A percentile compares a stretch with the other conserved stretches of the same genome.
Evolutionary conservation across 2,113 vertebrate species (phyloP).

Genomic region (Planiliza haematocheilus): DNA sequence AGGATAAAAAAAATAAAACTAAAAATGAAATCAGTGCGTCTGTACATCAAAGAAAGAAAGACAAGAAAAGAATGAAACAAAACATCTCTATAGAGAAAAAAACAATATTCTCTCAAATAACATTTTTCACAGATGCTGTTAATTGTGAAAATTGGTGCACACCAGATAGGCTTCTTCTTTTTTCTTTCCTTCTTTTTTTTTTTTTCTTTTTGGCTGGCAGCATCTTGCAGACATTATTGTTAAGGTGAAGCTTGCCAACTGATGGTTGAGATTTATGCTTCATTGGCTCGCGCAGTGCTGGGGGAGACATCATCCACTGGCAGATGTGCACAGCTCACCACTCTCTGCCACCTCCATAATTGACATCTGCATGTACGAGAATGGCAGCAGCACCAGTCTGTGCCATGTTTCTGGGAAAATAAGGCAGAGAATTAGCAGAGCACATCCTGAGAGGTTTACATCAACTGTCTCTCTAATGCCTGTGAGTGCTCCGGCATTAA

Average conservation of each 20-base stretch:
- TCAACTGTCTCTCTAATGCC: constrained; percentile 77
- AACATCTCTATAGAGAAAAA: neutral
- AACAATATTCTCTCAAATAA: neutral
- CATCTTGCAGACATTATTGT: constrained; percentile 44
- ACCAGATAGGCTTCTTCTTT: neutral
- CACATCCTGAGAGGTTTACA: constrained; percentile 77
- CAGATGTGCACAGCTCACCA: constrained; percentile 78
- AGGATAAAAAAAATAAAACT: constrained; percentile 7
- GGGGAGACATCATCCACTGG: constrained; percentile 71
- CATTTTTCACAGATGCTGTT: constrained; percentile 20
- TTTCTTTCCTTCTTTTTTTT: no score
- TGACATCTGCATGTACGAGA: constrained; percentile 79
- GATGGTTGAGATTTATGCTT: constrained; percentile 66
- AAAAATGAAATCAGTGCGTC: neutral
- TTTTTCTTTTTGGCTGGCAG: constrained; percentile 8
- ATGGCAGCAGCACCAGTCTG: constrained; percentile 74
- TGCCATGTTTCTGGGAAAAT: constrained; percentile 73
- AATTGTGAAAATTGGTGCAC: constrained; percentile 25
- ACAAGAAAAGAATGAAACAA: constrained; percentile 14
- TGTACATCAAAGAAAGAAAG: constrained; percentile 13
- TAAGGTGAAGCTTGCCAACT: constrained; percentile 64
- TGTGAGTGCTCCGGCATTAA: constrained; percentile 80
- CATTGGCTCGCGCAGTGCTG: constrained; percentile 55
- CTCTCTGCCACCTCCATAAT: constrained; percentile 77
- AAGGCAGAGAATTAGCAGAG: constrained; percentile 78